Conservation (phyloP, 2,888 invertebrate genomes). For the Mythimna impura region DNA sequence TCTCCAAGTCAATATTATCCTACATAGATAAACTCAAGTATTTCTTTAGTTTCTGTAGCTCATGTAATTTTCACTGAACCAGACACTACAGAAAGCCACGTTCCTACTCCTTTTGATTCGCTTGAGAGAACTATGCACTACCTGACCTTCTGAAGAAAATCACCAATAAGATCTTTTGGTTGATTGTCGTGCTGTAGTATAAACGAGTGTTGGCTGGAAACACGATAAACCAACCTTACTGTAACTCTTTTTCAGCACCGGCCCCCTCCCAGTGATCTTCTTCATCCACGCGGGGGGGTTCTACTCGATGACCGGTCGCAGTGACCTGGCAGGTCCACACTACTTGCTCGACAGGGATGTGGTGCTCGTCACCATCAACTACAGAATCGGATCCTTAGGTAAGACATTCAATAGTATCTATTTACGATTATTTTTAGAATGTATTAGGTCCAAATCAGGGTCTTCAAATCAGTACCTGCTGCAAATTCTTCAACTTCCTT, state of each 20-base stretch:
- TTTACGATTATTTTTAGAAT: not conserved
- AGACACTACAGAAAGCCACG: too few species aligned
- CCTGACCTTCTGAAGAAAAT: too few species aligned
- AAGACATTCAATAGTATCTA: slow-evolving; percentile 17
- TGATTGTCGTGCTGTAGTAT: too few species aligned
- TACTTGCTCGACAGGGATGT: slow-evolving; percentile 92
- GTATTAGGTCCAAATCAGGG: not conserved
- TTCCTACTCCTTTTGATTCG: too few species aligned
- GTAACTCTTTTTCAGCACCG: slow-evolving; percentile 60
- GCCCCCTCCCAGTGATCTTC: slow-evolving; percentile 90
- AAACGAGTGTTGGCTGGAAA: too few species aligned
- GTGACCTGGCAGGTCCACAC: slow-evolving; percentile 89
- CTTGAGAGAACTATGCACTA: too few species aligned
- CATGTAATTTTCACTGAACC: too few species aligned
- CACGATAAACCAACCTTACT: not conserved
- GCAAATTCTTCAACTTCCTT: too few species aligned
- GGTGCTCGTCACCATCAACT: slow-evolving; percentile 92
- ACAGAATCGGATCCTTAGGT: slow-evolving; percentile 90
- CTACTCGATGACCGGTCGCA: slow-evolving; percentile 83
- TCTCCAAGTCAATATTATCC: not conserved
- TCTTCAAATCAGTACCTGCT: not conserved
- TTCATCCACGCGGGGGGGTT: slow-evolving; percentile 93
- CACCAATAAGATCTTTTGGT: too few species aligned
- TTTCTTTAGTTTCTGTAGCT: too few species aligned
- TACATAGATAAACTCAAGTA: too few species aligned